phyloP scores from a whole-genome alignment of 2,113 vertebrate genomes.

The Dendrocopos noguchii region DNA sequence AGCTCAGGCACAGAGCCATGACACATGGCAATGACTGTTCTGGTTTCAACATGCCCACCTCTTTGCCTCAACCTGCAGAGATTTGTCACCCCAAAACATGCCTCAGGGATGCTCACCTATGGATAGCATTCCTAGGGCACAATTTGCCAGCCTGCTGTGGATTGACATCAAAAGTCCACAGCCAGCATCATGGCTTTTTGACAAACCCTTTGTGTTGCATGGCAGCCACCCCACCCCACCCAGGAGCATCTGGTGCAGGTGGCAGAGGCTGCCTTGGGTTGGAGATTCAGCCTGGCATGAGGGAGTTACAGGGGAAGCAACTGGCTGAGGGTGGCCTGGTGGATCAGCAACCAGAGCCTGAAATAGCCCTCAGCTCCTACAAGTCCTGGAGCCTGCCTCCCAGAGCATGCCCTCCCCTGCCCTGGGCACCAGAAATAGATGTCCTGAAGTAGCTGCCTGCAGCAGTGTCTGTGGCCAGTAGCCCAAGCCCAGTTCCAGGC shows the following conservation, averaged over 20 bases:
- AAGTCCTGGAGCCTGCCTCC: neutral
- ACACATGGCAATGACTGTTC: accelerated
- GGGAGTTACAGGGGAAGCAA: neutral
- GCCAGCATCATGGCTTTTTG: accelerated
- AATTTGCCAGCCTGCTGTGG: neutral
- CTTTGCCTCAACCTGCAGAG: neutral
- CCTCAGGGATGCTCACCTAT: neutral
- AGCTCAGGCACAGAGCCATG: neutral
- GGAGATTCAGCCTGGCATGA: neutral
- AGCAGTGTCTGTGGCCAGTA: accelerated
- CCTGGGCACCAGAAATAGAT: neutral
- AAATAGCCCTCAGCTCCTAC: neutral
- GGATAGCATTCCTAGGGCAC: neutral
- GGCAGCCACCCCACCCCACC: accelerated
- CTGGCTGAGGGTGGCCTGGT: neutral
- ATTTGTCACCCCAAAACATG: too few species aligned
- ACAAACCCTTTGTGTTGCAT: accelerated
- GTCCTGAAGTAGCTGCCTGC: neutral
- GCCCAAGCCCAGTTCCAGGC: neutral
- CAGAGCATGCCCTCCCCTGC: neutral
- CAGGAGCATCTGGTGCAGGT: neutral
- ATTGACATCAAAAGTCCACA: neutral
- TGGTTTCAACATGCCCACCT: neutral
- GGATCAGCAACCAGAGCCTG: neutral
- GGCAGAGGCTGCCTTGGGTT: neutral